phyloP scores from a whole-genome alignment of 2,888 invertebrate species.

The Microctonus brassicae region DNA sequence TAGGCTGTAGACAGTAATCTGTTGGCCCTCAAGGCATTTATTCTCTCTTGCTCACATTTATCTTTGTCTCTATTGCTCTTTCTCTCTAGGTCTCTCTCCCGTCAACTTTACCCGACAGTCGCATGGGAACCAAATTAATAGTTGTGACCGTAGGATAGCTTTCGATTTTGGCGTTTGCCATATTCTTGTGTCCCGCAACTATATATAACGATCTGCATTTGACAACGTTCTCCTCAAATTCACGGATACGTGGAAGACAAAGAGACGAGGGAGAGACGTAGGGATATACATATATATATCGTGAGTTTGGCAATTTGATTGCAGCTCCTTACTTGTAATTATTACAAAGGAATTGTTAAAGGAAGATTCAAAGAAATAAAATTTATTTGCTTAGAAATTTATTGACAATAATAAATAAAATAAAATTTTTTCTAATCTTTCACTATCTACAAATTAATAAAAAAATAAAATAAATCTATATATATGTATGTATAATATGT shows the following conservation, averaged over 20 bases:
- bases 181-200: slow-evolving; percentile 29
- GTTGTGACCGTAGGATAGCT: slow-evolving; percentile 63
- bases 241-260: background rate
- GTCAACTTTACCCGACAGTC: slow-evolving; percentile 49
- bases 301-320: background rate
- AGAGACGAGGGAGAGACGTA: background rate
- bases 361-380: background rate
- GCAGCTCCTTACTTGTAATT: background rate
- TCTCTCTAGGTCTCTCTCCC: slow-evolving; percentile 40
- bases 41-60: slow-evolving; percentile 35
- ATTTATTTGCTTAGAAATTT: too few relatives aligned
- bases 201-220: slow-evolving; percentile 33
- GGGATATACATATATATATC: background rate
- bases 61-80: slow-evolving; percentile 25
- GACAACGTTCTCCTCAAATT: slow-evolving; percentile 33
- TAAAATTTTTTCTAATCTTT: too few relatives aligned
- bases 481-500: too few relatives aligned
- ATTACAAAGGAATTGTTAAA: background rate
- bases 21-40: slow-evolving; percentile 63
- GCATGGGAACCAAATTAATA: slow-evolving; percentile 69
- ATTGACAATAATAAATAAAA: too few relatives aligned
- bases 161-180: slow-evolving; percentile 60
- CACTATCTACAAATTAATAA: too few relatives aligned
- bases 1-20: slow-evolving; percentile 63
- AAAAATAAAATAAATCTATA: too few relatives aligned